phyloP scores from a whole-genome alignment of 2,888 invertebrate species.

The Temnothorax unifasciatus region DNA sequence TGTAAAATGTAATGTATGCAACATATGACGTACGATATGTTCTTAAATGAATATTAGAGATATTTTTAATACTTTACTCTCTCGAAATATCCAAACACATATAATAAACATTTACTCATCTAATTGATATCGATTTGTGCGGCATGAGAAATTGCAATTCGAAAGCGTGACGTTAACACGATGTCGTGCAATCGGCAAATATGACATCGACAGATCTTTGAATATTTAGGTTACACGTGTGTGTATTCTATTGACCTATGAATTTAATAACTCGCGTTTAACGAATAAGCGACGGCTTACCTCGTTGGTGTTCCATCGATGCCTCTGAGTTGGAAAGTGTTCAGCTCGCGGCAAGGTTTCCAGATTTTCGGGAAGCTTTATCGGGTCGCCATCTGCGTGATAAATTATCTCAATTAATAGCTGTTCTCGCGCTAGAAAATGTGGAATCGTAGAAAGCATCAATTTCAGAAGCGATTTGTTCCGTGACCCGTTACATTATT shows the following conservation, averaged over 20 bases:
- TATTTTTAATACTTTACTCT: not conserved
- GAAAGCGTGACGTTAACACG: slow-evolving; percentile 22
- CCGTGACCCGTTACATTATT: slow-evolving; percentile 22
- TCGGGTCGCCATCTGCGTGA: slow-evolving; percentile 93
- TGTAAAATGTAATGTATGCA: not conserved
- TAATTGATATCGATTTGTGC: slow-evolving; percentile 16
- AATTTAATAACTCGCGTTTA: slow-evolving; percentile 50
- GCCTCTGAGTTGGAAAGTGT: slow-evolving; percentile 97
- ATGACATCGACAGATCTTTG: slow-evolving; percentile 22
- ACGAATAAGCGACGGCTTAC: slow-evolving; percentile 87
- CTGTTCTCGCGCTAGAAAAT: slow-evolving; percentile 21
- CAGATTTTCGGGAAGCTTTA: slow-evolving; percentile 97
- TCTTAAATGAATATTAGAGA: not conserved
- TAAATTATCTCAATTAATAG: slow-evolving; percentile 50
- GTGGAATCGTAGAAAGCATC: slow-evolving; percentile 29
- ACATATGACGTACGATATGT: not conserved
- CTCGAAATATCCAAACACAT: not conserved
- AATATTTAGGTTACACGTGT: slow-evolving; percentile 42
- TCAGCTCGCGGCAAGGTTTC: slow-evolving; percentile 97
- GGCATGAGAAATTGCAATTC: slow-evolving; percentile 15
- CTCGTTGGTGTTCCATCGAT: slow-evolving; percentile 99
- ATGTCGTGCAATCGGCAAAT: slow-evolving; percentile 35
- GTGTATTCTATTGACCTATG: slow-evolving; percentile 50
- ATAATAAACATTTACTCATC: not conserved
- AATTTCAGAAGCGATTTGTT: slow-evolving; percentile 37